Base-by-base conservation (phyloP, 2,888 invertebrate species). In the Theretra japonica region DNA sequence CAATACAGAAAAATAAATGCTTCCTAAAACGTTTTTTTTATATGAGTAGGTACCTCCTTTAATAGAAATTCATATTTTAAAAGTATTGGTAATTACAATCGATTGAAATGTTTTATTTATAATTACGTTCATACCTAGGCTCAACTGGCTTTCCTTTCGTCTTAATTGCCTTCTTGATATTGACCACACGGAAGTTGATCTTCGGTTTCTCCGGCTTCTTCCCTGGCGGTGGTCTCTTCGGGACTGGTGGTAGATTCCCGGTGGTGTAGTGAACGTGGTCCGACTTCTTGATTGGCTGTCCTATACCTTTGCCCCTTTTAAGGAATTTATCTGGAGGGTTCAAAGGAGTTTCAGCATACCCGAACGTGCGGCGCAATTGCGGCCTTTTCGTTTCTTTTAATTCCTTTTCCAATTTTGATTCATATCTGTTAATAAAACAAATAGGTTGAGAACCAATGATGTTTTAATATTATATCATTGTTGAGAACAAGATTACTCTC, bases 281-380 rank as follows among this genome's bases (percentile, higher is more conserved):
- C 0, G 88, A 79, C 65, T 86, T 86, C 73, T 92, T 93, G 15
- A 87, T 62, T 0, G 92, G 93, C 69, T 93, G 95, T 0, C 92
- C 83, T 53, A 91, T 86, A 0, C 96, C 95, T 53, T 95, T 88
- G 23, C 96, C 95, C 82, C 96, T 97, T 80, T 95, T 96, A 33
- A 97, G 86, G 82, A 94, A 97, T 5, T 96, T 86, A 2, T 95
- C 91, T 0, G 97, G 96, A 23, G 95, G 88, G 69, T 94, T 94
- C 0, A 96, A 78, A 0, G 95, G 95, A 8, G 95, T 95, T 79
- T 96, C 95, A 0, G 97, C 96, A 79, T 95, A 95, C 0, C 97
- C 97, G 95, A 97, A 96, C 0, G 96, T 96, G 65, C 95, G 95
- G 78, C 95, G 95, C 1, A 91, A 83, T 76, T 95, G 91, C 2